Evolutionary conservation across 2,113 vertebrate genomes (phyloP), one percentile per base, ranked within the genome.

Genomic region (Saguinus imperator): DNA sequence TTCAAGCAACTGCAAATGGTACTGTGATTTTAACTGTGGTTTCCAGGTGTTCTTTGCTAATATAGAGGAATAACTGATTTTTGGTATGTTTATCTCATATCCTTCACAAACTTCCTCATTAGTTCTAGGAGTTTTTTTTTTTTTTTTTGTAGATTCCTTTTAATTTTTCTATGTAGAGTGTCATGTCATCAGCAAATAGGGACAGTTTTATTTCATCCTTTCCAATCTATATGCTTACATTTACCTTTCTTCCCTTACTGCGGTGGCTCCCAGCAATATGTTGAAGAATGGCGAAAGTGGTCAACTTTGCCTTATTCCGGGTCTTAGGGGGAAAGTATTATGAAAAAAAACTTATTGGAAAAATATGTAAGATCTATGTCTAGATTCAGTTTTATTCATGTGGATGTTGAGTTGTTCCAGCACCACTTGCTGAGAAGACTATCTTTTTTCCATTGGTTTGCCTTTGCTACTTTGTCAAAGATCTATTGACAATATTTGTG

Each of bases 391-490:
- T 76, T 83, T 81, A 70, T 50, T 57, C 45, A 72, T n/a, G n/a
- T 93, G 32, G 8, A 70, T 87, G 21, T n/a, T 9, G 11, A 72
- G 52, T 32, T 87, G 35, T 66, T 68, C 35, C 11, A 79, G 83
- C 21, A 92, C 35, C 32, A 66, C 61, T 77, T 91, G 81, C 70
- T 97, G 57, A 83, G 91, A 87, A 87, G 73, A 86, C 12, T 55
- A 73, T 43, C 17, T 40, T 76, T 76, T 93, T n/a, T 21, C 37
- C 50, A 77, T 45, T 77, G 17, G 35, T 91, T 14, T 94, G 76
- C 58, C 50, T 87, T 87, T 45, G n/a, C 9, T 37, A 76, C 25
- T 87, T 83, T 82, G 75, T 70, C 50, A 87, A 94, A 94, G 32
- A 87, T 57, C 9, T 66, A 32, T 23, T 84, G 58, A 66, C 58